These are phyloP conservation scores for Baccha elongata DNA, from an alignment of 2,888 invertebrate species.

Conservation along the genomic window DNA sequence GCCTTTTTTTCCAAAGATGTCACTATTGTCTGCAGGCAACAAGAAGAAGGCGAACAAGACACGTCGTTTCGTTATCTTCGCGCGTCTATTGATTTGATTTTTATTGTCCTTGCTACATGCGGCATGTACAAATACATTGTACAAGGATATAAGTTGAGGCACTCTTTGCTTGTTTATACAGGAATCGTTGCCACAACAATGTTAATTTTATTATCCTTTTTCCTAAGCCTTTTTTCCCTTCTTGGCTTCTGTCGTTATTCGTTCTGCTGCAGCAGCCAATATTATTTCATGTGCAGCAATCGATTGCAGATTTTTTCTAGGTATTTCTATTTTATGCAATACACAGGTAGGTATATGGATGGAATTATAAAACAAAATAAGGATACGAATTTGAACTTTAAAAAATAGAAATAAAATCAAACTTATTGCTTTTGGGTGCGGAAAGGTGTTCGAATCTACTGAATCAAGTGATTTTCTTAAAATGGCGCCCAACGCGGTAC, in stretches of 20 bases:
- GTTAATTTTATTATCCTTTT: slow-evolving; percentile 67
- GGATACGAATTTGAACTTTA: slow-evolving; percentile 35
- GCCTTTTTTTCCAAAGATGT: slow-evolving; percentile 19
- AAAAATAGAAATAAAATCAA: slow-evolving; percentile 8
- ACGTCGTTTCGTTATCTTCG: slow-evolving; percentile 60
- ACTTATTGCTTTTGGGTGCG: slow-evolving; percentile 56
- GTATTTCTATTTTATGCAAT: neutral
- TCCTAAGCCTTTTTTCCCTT: slow-evolving; percentile 7
- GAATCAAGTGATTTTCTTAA: slow-evolving; percentile 41
- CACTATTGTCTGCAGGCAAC: slow-evolving; percentile 2
- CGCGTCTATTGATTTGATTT: slow-evolving; percentile 72
- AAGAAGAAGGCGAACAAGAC: slow-evolving; percentile 31
- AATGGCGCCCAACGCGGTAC: slow-evolving; percentile 43
- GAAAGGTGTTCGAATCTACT: slow-evolving; percentile 41
- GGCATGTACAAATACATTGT: slow-evolving; percentile 34
- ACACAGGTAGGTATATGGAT: neutral
- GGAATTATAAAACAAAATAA: slow-evolving; percentile 39
- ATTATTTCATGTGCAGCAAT: slow-evolving; percentile 49
- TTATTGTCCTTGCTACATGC: slow-evolving; percentile 67
- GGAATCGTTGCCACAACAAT: slow-evolving; percentile 43
- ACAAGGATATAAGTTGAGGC: slow-evolving; percentile 28
- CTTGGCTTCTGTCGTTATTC: neutral
- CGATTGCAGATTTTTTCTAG: slow-evolving; percentile 31
- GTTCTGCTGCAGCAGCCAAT: slow-evolving; percentile 31
- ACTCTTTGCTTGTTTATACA: slow-evolving; percentile 30